phyloP scores from a whole-genome alignment of 2,113 vertebrate genomes.

The Mirounga angustirostris region DNA sequence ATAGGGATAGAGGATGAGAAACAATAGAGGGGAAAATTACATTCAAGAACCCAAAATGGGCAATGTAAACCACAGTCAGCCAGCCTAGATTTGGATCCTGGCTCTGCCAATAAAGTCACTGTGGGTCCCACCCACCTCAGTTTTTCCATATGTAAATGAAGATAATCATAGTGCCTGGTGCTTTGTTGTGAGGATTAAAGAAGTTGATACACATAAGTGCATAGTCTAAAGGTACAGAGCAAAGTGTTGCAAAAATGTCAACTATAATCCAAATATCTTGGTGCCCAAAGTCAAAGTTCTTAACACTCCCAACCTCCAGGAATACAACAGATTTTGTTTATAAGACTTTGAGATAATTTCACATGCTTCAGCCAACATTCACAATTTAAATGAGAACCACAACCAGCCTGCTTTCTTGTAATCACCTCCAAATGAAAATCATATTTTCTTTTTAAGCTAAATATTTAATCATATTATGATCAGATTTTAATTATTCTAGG shows the following conservation, averaged over 20 bases:
- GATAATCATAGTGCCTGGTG: neutral
- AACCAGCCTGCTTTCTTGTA: constrained; percentile 28
- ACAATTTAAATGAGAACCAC: constrained; percentile 44
- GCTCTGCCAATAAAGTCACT: neutral
- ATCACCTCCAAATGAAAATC: constrained; percentile 56
- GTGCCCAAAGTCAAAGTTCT: neutral
- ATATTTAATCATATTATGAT: constrained; percentile 61
- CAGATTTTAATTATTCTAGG: constrained; percentile 66
- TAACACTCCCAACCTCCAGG: neutral
- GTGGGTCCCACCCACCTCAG: neutral
- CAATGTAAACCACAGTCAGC: neutral
- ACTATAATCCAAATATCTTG: neutral
- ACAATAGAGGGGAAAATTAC: neutral
- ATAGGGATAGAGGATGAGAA: neutral
- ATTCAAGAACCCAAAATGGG: neutral
- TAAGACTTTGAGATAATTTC: neutral
- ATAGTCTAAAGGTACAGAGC: neutral
- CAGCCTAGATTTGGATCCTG: neutral
- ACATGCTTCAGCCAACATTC: constrained; percentile 31
- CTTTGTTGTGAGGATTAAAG: neutral
- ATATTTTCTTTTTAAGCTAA: constrained; percentile 58
- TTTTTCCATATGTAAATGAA: neutral
- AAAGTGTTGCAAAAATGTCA: neutral
- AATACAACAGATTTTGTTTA: constrained; percentile 12
- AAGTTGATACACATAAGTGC: neutral